These are phyloP conservation scores for Odocoileus hemionus DNA, from an alignment of 2,113 vertebrate genomes.

Conservation along the genomic window DNA sequence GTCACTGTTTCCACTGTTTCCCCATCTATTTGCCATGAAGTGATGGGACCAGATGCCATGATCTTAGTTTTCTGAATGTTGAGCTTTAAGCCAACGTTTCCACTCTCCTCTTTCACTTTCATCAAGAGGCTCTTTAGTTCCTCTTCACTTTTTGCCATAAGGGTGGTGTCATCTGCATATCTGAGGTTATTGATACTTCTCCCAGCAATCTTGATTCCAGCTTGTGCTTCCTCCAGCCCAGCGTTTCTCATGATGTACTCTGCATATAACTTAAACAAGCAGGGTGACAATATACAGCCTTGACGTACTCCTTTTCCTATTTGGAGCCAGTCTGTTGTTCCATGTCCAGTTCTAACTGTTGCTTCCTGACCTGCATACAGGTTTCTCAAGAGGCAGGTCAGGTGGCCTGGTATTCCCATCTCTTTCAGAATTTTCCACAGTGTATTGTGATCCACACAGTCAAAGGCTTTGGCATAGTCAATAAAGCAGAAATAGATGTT, in stretches of 20 bases:
- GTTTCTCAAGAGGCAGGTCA: no score
- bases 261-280: background rate
- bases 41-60: background rate
- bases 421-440: no score
- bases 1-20: background rate
- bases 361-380: no score
- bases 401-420: no score
- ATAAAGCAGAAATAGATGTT: no score
- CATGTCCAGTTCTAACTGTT: no score
- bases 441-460: no score
- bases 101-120: background rate
- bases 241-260: background rate
- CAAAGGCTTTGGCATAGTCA: no score
- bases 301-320: no score
- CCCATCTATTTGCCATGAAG: background rate
- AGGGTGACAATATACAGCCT: background rate
- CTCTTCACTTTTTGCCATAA: background rate
- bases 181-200: background rate
- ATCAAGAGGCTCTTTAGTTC: background rate
- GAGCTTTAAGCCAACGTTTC: background rate
- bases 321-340: no score
- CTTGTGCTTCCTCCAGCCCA: background rate
- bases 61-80: background rate
- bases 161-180: background rate
- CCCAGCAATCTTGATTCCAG: background rate